phyloP scores from a whole-genome alignment of 2,888 invertebrate genomes.

The Euplagia quadripunctaria region DNA sequence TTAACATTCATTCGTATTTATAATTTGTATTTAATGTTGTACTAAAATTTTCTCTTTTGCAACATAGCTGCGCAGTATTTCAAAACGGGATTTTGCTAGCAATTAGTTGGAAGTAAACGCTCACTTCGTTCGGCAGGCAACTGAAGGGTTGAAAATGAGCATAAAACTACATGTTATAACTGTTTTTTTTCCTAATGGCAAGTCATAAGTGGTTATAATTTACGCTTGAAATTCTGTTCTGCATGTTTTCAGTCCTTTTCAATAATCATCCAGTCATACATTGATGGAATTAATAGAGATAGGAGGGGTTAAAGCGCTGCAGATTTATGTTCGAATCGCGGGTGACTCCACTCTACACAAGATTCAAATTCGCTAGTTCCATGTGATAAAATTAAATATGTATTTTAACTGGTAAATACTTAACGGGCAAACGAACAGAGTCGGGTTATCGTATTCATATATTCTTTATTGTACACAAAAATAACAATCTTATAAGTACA shows the following conservation, averaged over 20 bases:
- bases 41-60: conserved; percentile 29
- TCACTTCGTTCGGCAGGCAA: conserved; percentile 39
- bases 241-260: not conserved
- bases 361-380: no score
- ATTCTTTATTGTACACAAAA: no score
- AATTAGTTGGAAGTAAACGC: conserved; percentile 50
- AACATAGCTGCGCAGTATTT: conserved; percentile 22
- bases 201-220: conserved; percentile 9
- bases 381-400: no score
- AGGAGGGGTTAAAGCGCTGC: no score
- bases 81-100: conserved; percentile 46
- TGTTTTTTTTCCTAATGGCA: conserved; percentile 38
- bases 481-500: no score
- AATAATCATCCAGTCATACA: no score
- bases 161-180: conserved; percentile 38
- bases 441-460: no score
- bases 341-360: no score
- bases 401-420: not conserved
- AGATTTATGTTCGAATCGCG: no score
- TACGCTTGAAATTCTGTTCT: not conserved
- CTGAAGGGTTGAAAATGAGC: conserved; percentile 42
- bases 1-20: conserved; percentile 31
- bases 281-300: no score
- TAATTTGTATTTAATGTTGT: conserved; percentile 39
- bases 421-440: not conserved